Percentiles rank a stretch among this genome's conserved stretches.
Conservation (phyloP, 2,113 vertebrate species). For the Ageneiosus marmoratus region DNA sequence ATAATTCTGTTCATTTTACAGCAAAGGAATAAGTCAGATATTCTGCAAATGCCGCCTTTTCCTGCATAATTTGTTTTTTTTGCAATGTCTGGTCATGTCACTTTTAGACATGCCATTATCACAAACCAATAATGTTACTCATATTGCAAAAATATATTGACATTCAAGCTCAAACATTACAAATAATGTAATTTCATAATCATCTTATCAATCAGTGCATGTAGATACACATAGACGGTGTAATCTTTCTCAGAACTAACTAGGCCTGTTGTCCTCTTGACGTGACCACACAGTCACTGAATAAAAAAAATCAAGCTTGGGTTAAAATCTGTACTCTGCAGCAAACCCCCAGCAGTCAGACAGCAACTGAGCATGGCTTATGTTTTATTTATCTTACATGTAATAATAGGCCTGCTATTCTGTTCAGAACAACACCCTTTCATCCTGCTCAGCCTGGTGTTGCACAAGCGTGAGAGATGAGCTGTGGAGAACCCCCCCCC, state of each 20-base stretch:
- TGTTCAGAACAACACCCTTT: slow-evolving; percentile 17
- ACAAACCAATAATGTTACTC: background rate
- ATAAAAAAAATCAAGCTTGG: background rate
- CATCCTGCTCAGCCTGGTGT: slow-evolving; percentile 11
- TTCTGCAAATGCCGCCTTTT: background rate
- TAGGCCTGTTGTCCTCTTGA: slow-evolving; percentile 10
- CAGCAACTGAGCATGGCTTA: slow-evolving; percentile 32
- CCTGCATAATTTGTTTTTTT: background rate
- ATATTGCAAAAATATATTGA: background rate
- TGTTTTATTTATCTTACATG: slow-evolving; percentile 39
- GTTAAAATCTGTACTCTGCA: slow-evolving; percentile 27
- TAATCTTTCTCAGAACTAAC: slow-evolving; percentile 41
- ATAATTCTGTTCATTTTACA: background rate
- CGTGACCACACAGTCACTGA: slow-evolving; percentile 28
- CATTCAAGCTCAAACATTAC: background rate
- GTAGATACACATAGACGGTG: slow-evolving; percentile 11
- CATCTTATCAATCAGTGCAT: slow-evolving; percentile 30
- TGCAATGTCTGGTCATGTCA: background rate
- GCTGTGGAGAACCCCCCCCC: slow-evolving; percentile 22
- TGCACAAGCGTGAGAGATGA: slow-evolving; percentile 41
- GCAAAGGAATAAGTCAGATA: background rate
- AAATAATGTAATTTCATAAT: background rate
- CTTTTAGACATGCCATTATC: background rate
- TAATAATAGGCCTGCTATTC: slow-evolving; percentile 36
- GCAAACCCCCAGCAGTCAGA: slow-evolving; percentile 13